phyloP scores from a whole-genome alignment of 2,797 vertebrate genomes.

The Gallinago solitaria region DNA sequence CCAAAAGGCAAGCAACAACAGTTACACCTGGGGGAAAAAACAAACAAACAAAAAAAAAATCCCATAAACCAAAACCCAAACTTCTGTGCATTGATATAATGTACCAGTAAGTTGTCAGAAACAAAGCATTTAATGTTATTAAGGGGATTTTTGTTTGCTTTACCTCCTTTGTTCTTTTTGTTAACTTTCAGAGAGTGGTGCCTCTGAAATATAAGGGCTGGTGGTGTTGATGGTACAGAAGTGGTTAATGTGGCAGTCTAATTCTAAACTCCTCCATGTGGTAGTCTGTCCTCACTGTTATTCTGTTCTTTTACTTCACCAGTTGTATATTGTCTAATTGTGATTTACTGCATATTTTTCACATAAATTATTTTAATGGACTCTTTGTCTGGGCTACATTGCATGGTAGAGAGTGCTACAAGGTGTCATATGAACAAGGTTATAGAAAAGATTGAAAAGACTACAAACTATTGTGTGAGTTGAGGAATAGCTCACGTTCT shows the following conservation, averaged over 20 bases:
- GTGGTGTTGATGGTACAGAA: background rate
- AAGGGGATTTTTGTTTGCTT: background rate
- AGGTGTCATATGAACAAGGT: background rate
- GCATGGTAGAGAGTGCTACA: background rate
- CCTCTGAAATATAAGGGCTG: background rate
- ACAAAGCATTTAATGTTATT: background rate
- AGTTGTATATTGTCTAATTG: background rate
- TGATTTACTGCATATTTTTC: slow-evolving; percentile 12
- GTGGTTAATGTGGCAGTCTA: background rate
- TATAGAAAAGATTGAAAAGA: background rate
- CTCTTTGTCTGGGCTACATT: background rate
- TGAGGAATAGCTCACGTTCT: background rate
- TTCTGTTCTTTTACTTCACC: background rate
- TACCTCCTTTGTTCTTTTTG: no score
- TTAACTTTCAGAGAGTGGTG: background rate
- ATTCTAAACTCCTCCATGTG: background rate
- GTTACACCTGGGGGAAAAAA: background rate
- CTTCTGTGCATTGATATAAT: background rate
- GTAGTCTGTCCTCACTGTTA: background rate
- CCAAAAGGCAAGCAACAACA: background rate
- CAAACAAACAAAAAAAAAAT: no score
- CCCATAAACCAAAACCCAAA: no score
- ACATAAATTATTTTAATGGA: slow-evolving; percentile 21
- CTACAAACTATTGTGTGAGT: background rate
- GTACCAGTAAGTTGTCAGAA: background rate